Conservation (phyloP, 2,797 vertebrate genomes). For the Ptychadena robeensis region DNA sequence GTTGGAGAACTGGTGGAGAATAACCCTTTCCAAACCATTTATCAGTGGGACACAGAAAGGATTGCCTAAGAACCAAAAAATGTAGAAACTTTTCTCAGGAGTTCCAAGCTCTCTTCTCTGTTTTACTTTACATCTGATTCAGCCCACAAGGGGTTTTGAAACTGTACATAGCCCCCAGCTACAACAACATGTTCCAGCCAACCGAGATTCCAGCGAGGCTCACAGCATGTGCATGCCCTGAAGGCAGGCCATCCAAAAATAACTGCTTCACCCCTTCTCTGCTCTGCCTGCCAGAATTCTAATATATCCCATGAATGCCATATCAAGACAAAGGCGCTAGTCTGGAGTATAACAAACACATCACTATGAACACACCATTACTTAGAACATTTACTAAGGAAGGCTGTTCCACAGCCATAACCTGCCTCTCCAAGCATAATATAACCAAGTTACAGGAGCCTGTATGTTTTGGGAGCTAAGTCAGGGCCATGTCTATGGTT, state of each 20-base stretch:
- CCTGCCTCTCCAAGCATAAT: neutral
- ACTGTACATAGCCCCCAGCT: conserved; percentile 27
- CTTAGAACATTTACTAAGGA: neutral
- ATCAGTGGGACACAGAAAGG: neutral
- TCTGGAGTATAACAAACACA: conserved; percentile 1
- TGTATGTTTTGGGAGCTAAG: neutral
- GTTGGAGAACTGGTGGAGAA: no score
- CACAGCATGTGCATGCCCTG: conserved; percentile 15
- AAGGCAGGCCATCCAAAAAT: conserved; percentile 46
- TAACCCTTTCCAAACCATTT: neutral
- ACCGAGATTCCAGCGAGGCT: conserved; percentile 7
- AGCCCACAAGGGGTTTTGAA: conserved; percentile 22
- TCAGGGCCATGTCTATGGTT: neutral
- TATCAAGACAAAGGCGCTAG: conserved; percentile 23
- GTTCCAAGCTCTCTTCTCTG: neutral
- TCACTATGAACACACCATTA: neutral
- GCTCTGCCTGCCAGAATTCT: conserved; percentile 29
- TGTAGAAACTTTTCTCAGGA: conserved; percentile 5
- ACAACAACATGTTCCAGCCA: conserved; percentile 39
- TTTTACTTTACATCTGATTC: conserved; percentile 7
- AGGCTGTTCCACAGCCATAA: neutral
- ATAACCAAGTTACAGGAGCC: neutral
- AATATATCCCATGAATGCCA: conserved; percentile 1
- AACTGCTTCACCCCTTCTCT: conserved; percentile 25
- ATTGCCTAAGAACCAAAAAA: conserved; percentile 19